Evolutionary conservation across 1,140 invertebrate genomes (phyloP).

Genomic region (Dendroctonus valens): DNA sequence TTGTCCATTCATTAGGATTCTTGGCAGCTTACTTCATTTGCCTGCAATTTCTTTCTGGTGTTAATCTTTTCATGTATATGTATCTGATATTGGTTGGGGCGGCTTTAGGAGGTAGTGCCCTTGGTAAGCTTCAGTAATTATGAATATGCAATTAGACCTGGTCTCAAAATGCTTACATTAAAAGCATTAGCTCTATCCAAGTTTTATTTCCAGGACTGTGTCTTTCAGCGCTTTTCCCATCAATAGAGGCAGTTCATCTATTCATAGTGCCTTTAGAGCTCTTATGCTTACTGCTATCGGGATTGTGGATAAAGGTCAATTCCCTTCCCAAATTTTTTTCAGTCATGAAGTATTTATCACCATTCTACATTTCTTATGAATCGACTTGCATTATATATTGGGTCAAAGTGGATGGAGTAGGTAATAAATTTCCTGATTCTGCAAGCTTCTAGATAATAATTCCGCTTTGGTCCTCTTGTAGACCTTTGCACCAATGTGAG

Average conservation of each 20-base stretch:
- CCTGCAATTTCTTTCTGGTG: constrained; percentile 27
- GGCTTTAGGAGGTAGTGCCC: constrained; percentile 29
- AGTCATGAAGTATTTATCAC: constrained; percentile 40
- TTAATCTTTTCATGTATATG: constrained; percentile 33
- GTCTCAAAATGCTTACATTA: neutral
- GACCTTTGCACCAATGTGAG: constrained; percentile 25
- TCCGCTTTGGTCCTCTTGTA: constrained; percentile 16
- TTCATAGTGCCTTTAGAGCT: constrained; percentile 37
- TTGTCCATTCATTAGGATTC: constrained; percentile 27
- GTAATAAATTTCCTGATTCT: constrained; percentile 15
- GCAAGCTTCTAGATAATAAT: constrained; percentile 2
- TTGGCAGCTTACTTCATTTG: constrained; percentile 31
- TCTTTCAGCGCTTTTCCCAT: constrained; percentile 37
- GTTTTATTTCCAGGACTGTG: constrained; percentile 34
- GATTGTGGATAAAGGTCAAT: constrained; percentile 37
- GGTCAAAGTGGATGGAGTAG: constrained; percentile 23
- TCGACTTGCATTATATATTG: constrained; percentile 37
- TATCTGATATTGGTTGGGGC: constrained; percentile 31
- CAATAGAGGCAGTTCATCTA: constrained; percentile 36
- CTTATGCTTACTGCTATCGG: constrained; percentile 36
- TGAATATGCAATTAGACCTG: constrained; percentile 1
- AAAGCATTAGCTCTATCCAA: neutral
- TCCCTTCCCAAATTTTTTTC: constrained; percentile 24
- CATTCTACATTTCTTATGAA: constrained; percentile 40
- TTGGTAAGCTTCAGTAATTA: constrained; percentile 30